Percentiles rank a stretch among this genome's conserved stretches.
These are phyloP conservation scores for Drosophila sordidula DNA, from an alignment of 2,888 invertebrate species.

Conservation along the genomic window DNA sequence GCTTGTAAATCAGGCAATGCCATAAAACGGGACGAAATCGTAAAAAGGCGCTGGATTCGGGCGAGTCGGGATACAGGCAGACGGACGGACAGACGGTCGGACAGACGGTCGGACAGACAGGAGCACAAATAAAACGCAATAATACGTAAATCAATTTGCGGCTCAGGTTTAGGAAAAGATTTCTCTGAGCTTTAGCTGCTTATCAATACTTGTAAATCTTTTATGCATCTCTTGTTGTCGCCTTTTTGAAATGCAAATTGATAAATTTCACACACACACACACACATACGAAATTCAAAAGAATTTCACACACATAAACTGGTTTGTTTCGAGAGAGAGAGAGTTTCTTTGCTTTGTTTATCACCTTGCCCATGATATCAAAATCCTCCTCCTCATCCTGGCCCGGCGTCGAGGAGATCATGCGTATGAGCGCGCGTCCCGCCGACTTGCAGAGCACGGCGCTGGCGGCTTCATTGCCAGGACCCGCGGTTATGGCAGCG, in stretches of 20 bases:
- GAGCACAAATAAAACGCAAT: constrained; percentile 47
- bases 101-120: constrained; percentile 2
- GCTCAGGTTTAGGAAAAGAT: constrained; percentile 54
- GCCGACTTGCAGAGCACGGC: constrained; percentile 72
- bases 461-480: constrained; percentile 61
- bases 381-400: constrained; percentile 78
- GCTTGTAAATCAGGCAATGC: constrained; percentile 67
- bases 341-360: constrained; percentile 1
- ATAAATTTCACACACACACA: constrained; percentile 23
- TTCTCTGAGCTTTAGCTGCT: constrained; percentile 35
- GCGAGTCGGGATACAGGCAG: not conserved
- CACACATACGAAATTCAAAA: constrained; percentile 5
- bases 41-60: constrained; percentile 9
- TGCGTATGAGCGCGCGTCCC: constrained; percentile 80
- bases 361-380: constrained; percentile 83
- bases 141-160: constrained; percentile 75
- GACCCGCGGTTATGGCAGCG: constrained; percentile 26
- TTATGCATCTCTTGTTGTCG: constrained; percentile 55
- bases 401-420: constrained; percentile 72
- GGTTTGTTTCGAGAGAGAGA: not conserved
- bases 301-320: constrained; percentile 26
- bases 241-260: constrained; percentile 64
- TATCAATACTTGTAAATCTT: constrained; percentile 46
- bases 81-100: constrained; percentile 2
- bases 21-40: constrained; percentile 33